Base-by-base conservation (phyloP, 2,888 invertebrate species). In the Neoaliturus tenellus region DNA sequence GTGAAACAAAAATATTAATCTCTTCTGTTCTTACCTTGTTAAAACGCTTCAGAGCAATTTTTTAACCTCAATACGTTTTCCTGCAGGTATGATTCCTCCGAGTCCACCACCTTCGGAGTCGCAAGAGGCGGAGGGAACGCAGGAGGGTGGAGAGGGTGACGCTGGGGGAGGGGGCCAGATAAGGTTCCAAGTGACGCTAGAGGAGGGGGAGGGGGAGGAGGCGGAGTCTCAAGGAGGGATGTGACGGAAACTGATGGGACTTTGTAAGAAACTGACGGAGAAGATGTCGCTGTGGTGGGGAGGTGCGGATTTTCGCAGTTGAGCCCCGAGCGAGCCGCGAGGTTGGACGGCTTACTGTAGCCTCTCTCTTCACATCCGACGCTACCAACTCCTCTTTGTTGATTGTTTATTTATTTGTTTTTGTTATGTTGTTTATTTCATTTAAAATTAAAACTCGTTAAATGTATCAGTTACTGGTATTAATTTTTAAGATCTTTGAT, bases 211-310 rank as follows among this genome's bases (percentile, higher is more conserved):
- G 85, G 92, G 91, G 89, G 92, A 92, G 89, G 93, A 91, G 88
- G 92, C 48, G 31, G 87, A 86, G 81, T 85, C 89, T 23, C 90
- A 90, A 71, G 89, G 93, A 93, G 96, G 96, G 91, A 97, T 97
- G 95, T 97, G 96, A 97, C 96, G 96, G 96, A 96, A 96, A 95
- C 94, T 96, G 93, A 93, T 95, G 91, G 96, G 96, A 93, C 95
- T 96, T 92, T 97, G 95, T 93, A 96, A 95, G 93, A 96, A 96
- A 94, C 94, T 97, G 92, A 94, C 95, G 92, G 96, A 96, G 92
- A 96, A 95, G 92, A 95, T 96, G 92, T 96, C 96, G 93, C 95
- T 95, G 92, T 96, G 96, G 95, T 96, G 96, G 95, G 94, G 73
- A 20, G 69, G 82, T 14, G 69, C 81, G 20, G 82, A 82, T 55